Conservation (phyloP, 1,140 invertebrate genomes). For the Bombus picipes region DNA sequence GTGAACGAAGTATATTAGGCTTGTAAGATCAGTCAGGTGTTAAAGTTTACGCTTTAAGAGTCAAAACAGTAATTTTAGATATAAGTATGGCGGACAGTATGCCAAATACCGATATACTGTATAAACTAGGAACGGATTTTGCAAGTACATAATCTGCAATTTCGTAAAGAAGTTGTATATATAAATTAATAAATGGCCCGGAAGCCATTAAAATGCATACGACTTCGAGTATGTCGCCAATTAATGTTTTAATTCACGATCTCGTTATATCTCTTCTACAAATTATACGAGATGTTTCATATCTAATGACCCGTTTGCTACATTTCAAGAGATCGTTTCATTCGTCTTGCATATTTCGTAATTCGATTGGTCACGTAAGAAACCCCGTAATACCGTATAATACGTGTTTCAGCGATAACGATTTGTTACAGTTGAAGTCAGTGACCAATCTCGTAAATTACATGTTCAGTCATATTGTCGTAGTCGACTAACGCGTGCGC, state of each 20-base stretch:
- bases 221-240: neutral
- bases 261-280: neutral
- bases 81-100: too few relatives aligned
- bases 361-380: neutral
- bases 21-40: neutral
- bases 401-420: neutral
- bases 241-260: neutral
- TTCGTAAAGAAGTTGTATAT: too few relatives aligned
- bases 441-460: neutral
- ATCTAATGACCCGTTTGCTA: neutral
- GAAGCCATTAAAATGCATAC: too few relatives aligned
- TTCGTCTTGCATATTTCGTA: neutral
- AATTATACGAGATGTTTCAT: neutral
- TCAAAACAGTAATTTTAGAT: too few relatives aligned
- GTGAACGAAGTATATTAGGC: neutral
- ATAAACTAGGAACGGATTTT: too few relatives aligned
- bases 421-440: neutral
- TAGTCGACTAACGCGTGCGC: too few relatives aligned
- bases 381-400: neutral
- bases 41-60: neutral
- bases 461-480: neutral
- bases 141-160: too few relatives aligned
- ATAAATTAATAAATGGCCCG: too few relatives aligned
- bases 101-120: neutral
- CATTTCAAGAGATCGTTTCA: too few relatives aligned